Evolutionary conservation across 2,888 invertebrate genomes (phyloP).

Genomic region (Morpho helenor): DNA sequence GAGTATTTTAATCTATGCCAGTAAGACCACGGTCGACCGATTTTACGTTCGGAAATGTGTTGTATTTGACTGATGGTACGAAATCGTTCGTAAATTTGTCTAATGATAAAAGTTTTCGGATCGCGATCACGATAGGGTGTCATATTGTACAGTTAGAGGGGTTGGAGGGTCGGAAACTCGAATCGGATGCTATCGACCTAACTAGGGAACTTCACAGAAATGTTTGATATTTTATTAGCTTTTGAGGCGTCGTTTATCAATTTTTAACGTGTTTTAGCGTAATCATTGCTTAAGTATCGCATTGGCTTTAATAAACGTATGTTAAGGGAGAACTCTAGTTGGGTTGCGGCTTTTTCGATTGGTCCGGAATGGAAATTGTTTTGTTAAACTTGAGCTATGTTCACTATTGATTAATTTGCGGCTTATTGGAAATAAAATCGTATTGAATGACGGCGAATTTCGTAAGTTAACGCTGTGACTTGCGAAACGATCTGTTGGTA

Average conservation of each 20-base stretch:
- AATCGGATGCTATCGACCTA: conserved; percentile 31
- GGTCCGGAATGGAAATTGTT: conserved; percentile 16
- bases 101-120: neutral
- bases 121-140: conserved; percentile 23
- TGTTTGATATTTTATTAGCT: conserved; percentile 22
- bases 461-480: neutral
- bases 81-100: conserved; percentile 7
- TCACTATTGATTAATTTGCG: conserved; percentile 7
- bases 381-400: conserved; percentile 10
- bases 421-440: conserved; percentile 1
- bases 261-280: conserved; percentile 32
- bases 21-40: conserved; percentile 11
- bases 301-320: conserved; percentile 29
- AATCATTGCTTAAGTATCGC: conserved; percentile 29
- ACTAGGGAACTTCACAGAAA: conserved; percentile 14
- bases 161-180: conserved; percentile 46
- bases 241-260: conserved; percentile 27
- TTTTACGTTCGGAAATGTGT: neutral
- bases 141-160: conserved; percentile 48
- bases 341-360: conserved; percentile 11
- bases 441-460: neutral
- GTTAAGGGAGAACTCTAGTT: conserved; percentile 14
- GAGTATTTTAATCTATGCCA: conserved; percentile 15
- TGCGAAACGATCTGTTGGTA: conserved; percentile 8
- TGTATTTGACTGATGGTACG: conserved; percentile 6